Evolutionary conservation across 2,113 vertebrate genomes (phyloP).

Genomic region (Mormyrus iriodes): DNA sequence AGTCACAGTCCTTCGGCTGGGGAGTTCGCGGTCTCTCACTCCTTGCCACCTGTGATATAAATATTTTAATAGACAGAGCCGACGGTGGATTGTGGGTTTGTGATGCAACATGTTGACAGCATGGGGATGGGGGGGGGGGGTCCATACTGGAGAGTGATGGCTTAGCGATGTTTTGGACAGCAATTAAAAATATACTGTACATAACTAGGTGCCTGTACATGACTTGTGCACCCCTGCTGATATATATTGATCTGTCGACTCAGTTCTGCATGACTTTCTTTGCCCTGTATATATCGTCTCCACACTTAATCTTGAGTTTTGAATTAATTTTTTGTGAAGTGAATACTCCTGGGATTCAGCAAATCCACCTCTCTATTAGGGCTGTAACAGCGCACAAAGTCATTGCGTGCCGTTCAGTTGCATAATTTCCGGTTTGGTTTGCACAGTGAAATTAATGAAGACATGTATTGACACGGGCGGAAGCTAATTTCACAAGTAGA

Average conservation of each 20-base stretch:
- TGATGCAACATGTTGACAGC: background rate
- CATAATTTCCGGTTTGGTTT: background rate
- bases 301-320: background rate
- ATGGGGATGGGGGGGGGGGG: background rate
- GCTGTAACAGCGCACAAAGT: background rate
- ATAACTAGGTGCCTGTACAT: background rate
- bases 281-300: background rate
- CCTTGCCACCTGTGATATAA: background rate
- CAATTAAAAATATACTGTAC: background rate
- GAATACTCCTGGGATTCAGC: background rate
- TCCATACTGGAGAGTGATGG: background rate
- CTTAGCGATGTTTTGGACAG: background rate
- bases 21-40: background rate
- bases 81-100: background rate
- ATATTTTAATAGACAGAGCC: background rate
- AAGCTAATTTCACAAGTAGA: background rate
- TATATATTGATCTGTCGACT: background rate
- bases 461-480: background rate
- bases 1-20: background rate
- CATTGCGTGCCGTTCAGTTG: background rate
- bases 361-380: background rate
- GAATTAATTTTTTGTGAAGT: background rate
- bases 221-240: background rate
- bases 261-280: background rate
- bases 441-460: background rate